These are phyloP conservation scores for Chirona hameri DNA, from an alignment of 2,888 invertebrate genomes.

Conservation along the genomic window DNA sequence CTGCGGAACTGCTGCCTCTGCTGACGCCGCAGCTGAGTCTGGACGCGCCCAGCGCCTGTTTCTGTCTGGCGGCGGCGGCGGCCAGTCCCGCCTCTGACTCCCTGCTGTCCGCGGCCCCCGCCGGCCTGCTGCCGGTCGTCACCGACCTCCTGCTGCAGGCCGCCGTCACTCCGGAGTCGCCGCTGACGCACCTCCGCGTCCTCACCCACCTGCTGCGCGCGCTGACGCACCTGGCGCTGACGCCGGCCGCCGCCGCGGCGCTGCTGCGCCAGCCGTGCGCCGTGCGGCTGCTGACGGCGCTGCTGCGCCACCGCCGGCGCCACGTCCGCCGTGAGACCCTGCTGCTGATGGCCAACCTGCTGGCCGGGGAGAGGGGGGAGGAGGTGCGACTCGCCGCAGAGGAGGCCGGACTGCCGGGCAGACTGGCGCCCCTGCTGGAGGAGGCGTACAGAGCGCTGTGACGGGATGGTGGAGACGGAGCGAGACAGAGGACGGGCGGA, in stretches of 20 bases:
- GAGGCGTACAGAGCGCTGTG: not conserved
- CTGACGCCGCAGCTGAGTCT: not conserved
- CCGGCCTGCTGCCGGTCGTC: not conserved
- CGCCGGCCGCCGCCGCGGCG: not conserved
- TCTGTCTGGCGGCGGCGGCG: not conserved
- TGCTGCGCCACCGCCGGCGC: not conserved
- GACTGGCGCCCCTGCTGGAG: not conserved
- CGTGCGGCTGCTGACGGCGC: not conserved
- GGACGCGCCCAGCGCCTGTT: not conserved
- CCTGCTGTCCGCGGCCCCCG: not conserved
- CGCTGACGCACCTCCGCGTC: not conserved
- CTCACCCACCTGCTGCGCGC: slow-evolving; percentile 1
- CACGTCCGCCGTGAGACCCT: not conserved
- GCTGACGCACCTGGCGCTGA: not conserved
- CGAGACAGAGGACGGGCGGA: too few relatives aligned
- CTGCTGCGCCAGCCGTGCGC: not conserved
- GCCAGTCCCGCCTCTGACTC: not conserved
- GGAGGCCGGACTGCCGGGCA: not conserved
- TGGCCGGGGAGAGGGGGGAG: not conserved
- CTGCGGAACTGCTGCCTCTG: not conserved
- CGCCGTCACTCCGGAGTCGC: not conserved
- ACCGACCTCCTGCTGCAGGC: not conserved
- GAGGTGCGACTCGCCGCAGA: not conserved
- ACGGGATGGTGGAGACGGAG: not conserved
- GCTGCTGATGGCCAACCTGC: not conserved